Evolutionary conservation across 2,113 vertebrate genomes (phyloP).

Genomic region (Condylura cristata): DNA sequence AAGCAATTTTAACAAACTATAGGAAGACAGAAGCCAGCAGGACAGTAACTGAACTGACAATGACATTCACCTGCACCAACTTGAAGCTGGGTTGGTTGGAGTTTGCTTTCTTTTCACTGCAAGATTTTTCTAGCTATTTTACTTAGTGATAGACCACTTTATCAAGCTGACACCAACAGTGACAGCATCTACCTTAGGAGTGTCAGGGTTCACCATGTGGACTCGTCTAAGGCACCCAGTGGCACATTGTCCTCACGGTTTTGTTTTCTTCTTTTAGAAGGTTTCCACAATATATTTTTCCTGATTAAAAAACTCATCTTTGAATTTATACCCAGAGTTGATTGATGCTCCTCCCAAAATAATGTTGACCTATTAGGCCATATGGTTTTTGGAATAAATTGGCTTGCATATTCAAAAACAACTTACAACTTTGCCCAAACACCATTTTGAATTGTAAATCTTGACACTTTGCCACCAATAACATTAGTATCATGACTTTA

Average conservation of each 20-base stretch:
- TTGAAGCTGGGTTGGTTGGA: background rate
- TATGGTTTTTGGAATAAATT: slow-evolving; percentile 20
- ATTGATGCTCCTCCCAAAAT: background rate
- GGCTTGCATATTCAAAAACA: background rate
- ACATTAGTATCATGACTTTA: slow-evolving; percentile 57
- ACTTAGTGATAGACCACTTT: background rate
- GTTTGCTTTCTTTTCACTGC: background rate
- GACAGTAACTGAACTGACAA: rapidly evolving
- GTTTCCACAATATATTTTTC: background rate
- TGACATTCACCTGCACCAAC: rapidly evolving
- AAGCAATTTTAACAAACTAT: background rate
- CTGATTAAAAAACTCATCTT: background rate
- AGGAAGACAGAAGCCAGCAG: background rate
- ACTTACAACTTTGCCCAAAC: background rate
- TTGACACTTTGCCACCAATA: background rate
- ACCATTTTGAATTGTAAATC: slow-evolving; percentile 55
- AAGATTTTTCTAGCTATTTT: background rate
- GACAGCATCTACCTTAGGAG: background rate
- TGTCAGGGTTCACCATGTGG: background rate
- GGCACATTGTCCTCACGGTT: background rate
- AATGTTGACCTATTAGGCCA: background rate
- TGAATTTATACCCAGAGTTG: background rate
- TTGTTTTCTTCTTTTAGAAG: background rate
- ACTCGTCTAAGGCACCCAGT: background rate
- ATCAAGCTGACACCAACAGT: background rate